Evolutionary conservation across 1,140 invertebrate genomes (phyloP), one percentile per base, ranked within the genome.

Genomic region (Subanguina moxae): DNA sequence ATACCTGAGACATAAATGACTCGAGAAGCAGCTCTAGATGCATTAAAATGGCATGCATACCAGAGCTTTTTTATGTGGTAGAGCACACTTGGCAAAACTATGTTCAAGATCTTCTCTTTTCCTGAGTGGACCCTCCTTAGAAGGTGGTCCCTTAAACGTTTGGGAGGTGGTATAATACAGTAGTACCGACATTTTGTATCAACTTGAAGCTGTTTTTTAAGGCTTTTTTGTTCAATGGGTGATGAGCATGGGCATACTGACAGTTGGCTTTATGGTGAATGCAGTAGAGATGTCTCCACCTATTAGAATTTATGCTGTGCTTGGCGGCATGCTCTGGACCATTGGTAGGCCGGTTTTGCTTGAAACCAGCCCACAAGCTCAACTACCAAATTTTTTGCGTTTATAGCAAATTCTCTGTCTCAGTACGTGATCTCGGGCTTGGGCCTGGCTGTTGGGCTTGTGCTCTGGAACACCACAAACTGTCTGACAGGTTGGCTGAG

Each of bases 401-500:
- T 66, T 69, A 7, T 52, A 64, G 67, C 69, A 1, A 72, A 72
- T 43, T 61, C 61, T 19, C 30, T 72, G 19, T 30, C 67, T 17
- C 61, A 72, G 42, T 43, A 27, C 45, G 70, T 74, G 21, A 74
- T 74, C 32, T 42, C 48, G 19, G 62, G 71, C 15, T 48, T 74
- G n/a, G 72, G 72, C 5, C 19, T 74, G 28, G 72, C 64, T 17
- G 32, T 66, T 8, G 72, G 63, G 1, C 62, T 74, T 27, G 59
- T 74, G n/a, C 52, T 74, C 5, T 74, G 72, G 72, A 71, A 62
- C 28, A 62, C 65, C 42, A 74, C 71, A 21, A 74, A 74, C n/a
- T 71, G 68, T 46, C 27, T 74, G 15, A 64, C 64, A n/a, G 72
- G 72, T 5, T 74, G 72, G 72, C 48, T 71, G 9, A 68, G 58